Evolutionary conservation across 2,113 vertebrate species (phyloP).

Genomic region (Xenopus borealis): DNA sequence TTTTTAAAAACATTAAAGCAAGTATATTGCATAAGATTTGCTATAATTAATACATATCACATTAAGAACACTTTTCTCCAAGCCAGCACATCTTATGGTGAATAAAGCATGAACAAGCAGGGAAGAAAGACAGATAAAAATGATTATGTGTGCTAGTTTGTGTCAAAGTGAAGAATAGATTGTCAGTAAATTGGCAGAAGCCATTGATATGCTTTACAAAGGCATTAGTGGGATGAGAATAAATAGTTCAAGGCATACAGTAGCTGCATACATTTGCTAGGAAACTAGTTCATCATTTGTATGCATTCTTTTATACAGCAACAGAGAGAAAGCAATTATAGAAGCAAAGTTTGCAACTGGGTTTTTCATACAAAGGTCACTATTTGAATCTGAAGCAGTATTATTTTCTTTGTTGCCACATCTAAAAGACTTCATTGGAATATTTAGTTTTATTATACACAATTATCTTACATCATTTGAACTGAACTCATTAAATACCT

Average conservation of each 20-base stretch:
- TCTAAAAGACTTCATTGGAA: neutral
- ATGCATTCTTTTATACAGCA: conserved; percentile 4
- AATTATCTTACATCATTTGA: conserved; percentile 3
- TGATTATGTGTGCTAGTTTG: neutral
- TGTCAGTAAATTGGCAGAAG: conserved; percentile 5
- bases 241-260: conserved; percentile 2
- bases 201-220: conserved; percentile 5
- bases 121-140: conserved; percentile 2
- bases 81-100: too few species aligned
- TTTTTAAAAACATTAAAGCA: too few species aligned
- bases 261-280: neutral
- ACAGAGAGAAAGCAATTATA: conserved; percentile 6
- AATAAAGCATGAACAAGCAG: neutral
- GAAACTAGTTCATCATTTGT: neutral
- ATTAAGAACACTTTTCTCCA: too few species aligned
- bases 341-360: neutral
- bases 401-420: conserved; percentile 4
- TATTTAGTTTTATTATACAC: conserved; percentile 9
- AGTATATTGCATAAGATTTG: too few species aligned
- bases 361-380: neutral
- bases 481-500: conserved; percentile 22
- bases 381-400: neutral
- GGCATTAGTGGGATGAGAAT: neutral
- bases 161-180: conserved; percentile 9
- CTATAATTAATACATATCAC: too few species aligned